phyloP scores from a whole-genome alignment of 2,888 invertebrate genomes.

The Seladonia tumulorum region DNA sequence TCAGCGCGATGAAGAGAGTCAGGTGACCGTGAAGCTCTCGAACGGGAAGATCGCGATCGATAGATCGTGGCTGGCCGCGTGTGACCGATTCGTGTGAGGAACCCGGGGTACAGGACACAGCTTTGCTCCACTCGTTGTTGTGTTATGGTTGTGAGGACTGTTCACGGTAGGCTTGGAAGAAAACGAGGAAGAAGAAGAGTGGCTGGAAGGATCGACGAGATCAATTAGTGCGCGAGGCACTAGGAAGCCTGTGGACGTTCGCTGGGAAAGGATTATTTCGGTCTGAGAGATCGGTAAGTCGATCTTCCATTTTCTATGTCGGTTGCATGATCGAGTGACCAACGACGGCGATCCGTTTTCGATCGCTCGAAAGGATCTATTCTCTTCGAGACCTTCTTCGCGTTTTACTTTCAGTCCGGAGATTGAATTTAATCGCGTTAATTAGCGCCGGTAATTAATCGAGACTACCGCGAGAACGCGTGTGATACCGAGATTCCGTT shows the following conservation, averaged over 20 bases:
- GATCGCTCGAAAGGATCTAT: neutral
- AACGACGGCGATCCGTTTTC: neutral
- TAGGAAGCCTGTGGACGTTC: conserved; percentile 9
- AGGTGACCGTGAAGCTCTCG: conserved; percentile 27
- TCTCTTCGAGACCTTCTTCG: neutral
- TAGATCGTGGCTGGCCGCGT: conserved; percentile 21
- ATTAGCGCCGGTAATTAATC: neutral
- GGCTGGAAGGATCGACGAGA: neutral
- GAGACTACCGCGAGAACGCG: neutral
- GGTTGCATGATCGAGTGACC: neutral
- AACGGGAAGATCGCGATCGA: neutral
- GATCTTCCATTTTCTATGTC: neutral
- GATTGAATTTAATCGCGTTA: neutral
- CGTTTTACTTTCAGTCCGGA: neutral
- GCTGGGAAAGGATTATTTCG: conserved; percentile 23
- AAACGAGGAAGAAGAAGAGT: conserved; percentile 62
- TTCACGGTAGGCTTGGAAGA: conserved; percentile 62
- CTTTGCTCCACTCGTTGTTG: conserved; percentile 61
- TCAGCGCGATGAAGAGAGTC: neutral
- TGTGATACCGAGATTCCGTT: neutral
- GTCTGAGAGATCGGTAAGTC: conserved; percentile 59
- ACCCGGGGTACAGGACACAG: conserved; percentile 24
- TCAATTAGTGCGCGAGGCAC: neutral
- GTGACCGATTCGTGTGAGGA: conserved; percentile 42
- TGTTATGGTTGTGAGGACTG: conserved; percentile 70